Evolutionary conservation across 2,797 vertebrate genomes (phyloP).

Genomic region (Neoniphon sammara): DNA sequence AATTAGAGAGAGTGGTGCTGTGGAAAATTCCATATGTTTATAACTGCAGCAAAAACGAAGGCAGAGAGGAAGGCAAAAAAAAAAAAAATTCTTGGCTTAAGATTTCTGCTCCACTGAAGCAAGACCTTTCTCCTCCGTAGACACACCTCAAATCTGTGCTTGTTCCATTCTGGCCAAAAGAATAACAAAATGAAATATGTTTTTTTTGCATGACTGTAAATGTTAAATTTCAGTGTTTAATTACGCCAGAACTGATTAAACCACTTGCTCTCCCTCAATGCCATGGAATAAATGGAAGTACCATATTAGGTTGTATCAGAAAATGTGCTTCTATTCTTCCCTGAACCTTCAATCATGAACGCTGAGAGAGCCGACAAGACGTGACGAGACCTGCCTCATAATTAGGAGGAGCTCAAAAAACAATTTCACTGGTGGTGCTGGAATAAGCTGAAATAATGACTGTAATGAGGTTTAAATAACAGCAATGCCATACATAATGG

Average conservation of each 20-base stretch:
- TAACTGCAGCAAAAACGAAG: conserved; percentile 38
- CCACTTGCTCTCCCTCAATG: conserved; percentile 43
- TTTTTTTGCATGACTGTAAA: conserved; percentile 40
- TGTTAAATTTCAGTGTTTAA: conserved; percentile 74
- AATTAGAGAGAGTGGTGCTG: conserved; percentile 36
- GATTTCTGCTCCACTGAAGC: conserved; percentile 66
- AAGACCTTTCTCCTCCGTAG: conserved; percentile 33
- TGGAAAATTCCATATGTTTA: conserved; percentile 53
- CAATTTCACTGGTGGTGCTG: conserved; percentile 50
- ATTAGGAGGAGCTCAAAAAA: conserved; percentile 69
- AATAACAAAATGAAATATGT: conserved; percentile 31
- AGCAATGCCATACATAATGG: conserved; percentile 27
- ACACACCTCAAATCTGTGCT: conserved; percentile 39
- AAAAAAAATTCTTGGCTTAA: conserved; percentile 41
- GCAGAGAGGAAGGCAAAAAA: conserved; percentile 1
- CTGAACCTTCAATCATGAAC: conserved; percentile 66
- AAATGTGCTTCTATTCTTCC: conserved; percentile 67
- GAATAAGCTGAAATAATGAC: conserved; percentile 47
- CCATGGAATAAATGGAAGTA: conserved; percentile 56
- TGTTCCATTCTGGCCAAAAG: conserved; percentile 29
- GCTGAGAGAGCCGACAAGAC: conserved; percentile 48
- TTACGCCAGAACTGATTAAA: conserved; percentile 69
- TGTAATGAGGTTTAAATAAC: conserved; percentile 62
- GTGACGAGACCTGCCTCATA: conserved; percentile 62
- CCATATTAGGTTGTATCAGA: conserved; percentile 61